phyloP scores from a whole-genome alignment of 2,113 vertebrate genomes.

The Rhipidura dahli region DNA sequence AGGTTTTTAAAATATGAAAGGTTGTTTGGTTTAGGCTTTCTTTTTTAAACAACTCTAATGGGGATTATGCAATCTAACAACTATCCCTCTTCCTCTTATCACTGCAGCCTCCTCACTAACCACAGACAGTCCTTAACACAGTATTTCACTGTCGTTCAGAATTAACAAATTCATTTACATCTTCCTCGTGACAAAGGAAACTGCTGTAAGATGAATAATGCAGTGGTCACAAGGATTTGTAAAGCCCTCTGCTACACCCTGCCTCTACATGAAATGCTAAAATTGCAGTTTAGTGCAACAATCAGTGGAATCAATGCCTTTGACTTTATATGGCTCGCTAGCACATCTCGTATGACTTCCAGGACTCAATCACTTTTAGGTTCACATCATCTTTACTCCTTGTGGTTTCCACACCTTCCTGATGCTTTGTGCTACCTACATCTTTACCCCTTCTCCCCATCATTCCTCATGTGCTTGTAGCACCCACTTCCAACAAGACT shows the following conservation, averaged over 20 bases:
- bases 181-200: neutral
- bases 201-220: neutral
- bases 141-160: neutral
- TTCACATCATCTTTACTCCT: neutral
- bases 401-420: neutral
- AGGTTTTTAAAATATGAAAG: neutral
- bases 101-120: neutral
- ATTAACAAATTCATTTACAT: neutral
- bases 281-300: neutral
- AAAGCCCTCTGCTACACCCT: neutral
- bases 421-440: neutral
- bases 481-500: neutral
- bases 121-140: neutral
- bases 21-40: neutral
- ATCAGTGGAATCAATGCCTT: neutral
- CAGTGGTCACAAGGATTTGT: neutral
- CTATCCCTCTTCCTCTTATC: neutral
- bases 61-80: neutral
- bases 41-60: neutral
- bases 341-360: rapidly evolving
- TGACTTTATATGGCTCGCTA: neutral
- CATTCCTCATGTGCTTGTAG: neutral
- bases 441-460: neutral
- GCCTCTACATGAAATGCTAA: neutral
- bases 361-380: neutral